Base-by-base conservation (phyloP, 35 echinoderm and acorn worm species). In the Apostichopus japonicus region DNA sequence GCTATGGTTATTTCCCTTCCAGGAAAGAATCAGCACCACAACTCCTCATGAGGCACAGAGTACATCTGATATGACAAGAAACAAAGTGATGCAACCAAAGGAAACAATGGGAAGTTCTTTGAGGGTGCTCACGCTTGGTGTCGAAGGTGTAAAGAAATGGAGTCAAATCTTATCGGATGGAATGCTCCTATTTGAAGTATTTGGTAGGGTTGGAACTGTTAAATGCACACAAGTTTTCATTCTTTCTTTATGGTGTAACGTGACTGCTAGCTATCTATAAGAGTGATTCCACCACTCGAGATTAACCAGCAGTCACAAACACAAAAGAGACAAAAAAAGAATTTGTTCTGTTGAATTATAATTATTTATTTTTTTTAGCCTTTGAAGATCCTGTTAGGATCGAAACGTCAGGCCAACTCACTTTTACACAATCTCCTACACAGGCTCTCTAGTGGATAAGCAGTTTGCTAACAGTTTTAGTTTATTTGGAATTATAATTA, bases 131-230 rank as follows among this genome's bases (percentile, higher is more conserved):
- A 89, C 86, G 8, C 56, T 89, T 73, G 77, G 90, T 78, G 72
- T 78, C 22, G 76, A 91, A 79, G 90, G 90, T 78, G 90, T 91
- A 6, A 91, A 76, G 53, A 91, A 79, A 52, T 91, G 90, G 90
- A 91, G 90, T 79, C 90, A 91, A 19, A 79, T 91, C 17, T 52
- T 91, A 24, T 72, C 71, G 51, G 90, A 56, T 91, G 90, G 9
- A 23, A 91, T 91, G 55, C 51, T 91, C 19, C 22, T 91, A 53
- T 91, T 79, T 79, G 90, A 91, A 58, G 90, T 91, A 23, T 91
- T 91, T 91, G 90, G 90, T 91, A 79, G 21, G 75, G 24, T 27
- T 72, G 13, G 71, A 75, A 75, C 6, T 19, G 71, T 75, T 7
- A 75, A 75, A 75, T 75, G 13, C 15, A 75, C 4, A n/a, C 0